Evolutionary conservation across 2,888 invertebrate genomes (phyloP), one percentile per base, ranked within the genome.

Genomic region (Sericinus montela): DNA sequence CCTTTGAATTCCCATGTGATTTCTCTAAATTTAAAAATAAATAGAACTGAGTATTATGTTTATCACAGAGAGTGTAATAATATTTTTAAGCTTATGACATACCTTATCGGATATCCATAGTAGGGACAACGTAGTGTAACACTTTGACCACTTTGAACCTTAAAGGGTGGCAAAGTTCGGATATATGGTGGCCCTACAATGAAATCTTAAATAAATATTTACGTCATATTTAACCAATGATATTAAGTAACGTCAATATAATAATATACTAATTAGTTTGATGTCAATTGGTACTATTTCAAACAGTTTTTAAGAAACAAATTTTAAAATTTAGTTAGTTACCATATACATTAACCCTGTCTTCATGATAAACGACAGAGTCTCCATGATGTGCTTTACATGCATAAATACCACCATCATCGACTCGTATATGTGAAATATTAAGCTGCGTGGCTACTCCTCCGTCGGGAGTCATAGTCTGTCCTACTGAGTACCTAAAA

Each of bases 31-130:
- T 25, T 53, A 39, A 35, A 36, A 19, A 13, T 7, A 15, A 4
- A 13, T 7, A 15, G 2, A n/a, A 25, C 19, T 19, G 2, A 5
- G n/a, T 11, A 1, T 32, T 11, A 1, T 1, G 11, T 32, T 32
- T 5, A 32, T n/a, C 6, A 32, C n/a, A 6, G 1, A 32, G 6
- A 32, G 6, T 32, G 0, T 6, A 32, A 5, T 30, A 13, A 11
- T 13, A 11, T 4, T n/a, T 32, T 3, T 6, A 32, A 32, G 0
- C 4, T 0, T 32, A 11, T 29, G n/a, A 34, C 37, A 55, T 88
- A 90, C 75, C 91, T 90, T 54, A 96, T 92, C 29, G 97, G 96
- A 77, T 94, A 95, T 45, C 97, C 97, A 25, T 95, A 94, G 69
- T 95, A 96, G 32, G 95, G 95, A 79, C 97, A 97, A 58, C 92